A percentile compares a stretch with the other conserved stretches of the same genome.
Conservation (phyloP, 1,140 invertebrate species). For the Drosophila eugracilis region DNA sequence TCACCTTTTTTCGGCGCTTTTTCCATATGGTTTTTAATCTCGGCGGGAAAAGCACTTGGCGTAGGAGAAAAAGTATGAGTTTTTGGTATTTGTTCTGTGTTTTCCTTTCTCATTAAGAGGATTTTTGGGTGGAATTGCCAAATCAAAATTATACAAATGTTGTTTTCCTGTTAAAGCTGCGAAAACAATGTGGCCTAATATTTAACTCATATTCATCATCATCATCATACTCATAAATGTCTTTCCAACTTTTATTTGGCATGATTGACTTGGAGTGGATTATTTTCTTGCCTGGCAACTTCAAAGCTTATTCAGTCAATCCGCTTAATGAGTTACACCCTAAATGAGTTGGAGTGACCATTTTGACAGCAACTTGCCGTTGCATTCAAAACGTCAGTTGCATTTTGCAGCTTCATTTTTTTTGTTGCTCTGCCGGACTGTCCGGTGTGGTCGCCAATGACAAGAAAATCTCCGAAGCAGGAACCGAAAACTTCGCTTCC, state of each 20-base stretch:
- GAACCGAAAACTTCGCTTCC: conserved; percentile 18
- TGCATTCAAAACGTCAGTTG: conserved; percentile 40
- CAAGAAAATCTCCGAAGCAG: conserved; percentile 40
- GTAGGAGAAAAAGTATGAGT: neutral
- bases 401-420: conserved; percentile 27
- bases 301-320: neutral
- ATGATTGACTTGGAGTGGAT: too few species aligned
- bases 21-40: conserved; percentile 7
- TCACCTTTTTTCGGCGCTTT: neutral
- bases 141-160: too few species aligned
- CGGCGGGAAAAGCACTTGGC: neutral
- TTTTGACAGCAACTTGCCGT: conserved; percentile 20
- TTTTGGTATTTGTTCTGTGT: neutral
- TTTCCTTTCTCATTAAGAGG: neutral
- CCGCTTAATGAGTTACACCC: conserved; percentile 6
- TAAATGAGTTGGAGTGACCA: neutral
- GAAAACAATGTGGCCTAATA: too few species aligned
- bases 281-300: neutral
- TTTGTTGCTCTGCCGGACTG: neutral
- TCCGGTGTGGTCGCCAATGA: conserved; percentile 35
- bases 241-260: too few species aligned
- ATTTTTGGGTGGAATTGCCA: neutral
- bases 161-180: too few species aligned
- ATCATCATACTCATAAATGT: too few species aligned
- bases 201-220: too few species aligned